These are phyloP conservation scores for Danionella cerebrum DNA, from an alignment of 2,113 vertebrate genomes.

Conservation along the genomic window DNA sequence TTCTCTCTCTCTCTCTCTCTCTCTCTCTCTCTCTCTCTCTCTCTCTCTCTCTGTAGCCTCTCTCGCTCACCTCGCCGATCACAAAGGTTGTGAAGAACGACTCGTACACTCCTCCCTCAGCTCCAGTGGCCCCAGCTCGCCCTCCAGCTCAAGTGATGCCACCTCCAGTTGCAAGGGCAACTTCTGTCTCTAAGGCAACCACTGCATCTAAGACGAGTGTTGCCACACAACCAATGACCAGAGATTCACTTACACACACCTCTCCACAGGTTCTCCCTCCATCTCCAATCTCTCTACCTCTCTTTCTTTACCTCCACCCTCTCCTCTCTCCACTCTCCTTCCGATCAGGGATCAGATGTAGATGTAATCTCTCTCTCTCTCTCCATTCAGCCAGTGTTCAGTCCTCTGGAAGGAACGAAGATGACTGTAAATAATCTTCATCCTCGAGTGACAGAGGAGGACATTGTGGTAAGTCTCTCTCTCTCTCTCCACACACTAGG, in stretches of 20 bases:
- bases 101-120: slow-evolving; percentile 72
- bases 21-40: neutral
- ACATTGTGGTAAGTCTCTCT: slow-evolving; percentile 86
- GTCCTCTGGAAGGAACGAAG: slow-evolving; percentile 95
- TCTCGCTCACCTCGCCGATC: slow-evolving; percentile 78
- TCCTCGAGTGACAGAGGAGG: slow-evolving; percentile 91
- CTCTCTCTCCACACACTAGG: neutral
- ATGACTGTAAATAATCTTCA: slow-evolving; percentile 97
- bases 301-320: too few species aligned
- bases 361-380: too few species aligned
- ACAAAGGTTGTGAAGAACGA: slow-evolving; percentile 98
- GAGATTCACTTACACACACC: slow-evolving; percentile 20
- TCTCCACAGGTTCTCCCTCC: neutral
- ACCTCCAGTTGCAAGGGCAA: too few species aligned
- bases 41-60: slow-evolving; percentile 49
- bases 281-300: too few species aligned
- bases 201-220: slow-evolving; percentile 59
- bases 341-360: too few species aligned
- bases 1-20: neutral
- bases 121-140: slow-evolving; percentile 54
- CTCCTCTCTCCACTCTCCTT: too few species aligned
- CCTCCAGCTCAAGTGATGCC: slow-evolving; percentile 57
- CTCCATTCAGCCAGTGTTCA: slow-evolving; percentile 77
- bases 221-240: slow-evolving; percentile 55
- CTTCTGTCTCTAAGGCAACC: slow-evolving; percentile 56